These are phyloP conservation scores for Tupiocoris notatus DNA, from an alignment of 2,888 invertebrate species.

Conservation along the genomic window DNA sequence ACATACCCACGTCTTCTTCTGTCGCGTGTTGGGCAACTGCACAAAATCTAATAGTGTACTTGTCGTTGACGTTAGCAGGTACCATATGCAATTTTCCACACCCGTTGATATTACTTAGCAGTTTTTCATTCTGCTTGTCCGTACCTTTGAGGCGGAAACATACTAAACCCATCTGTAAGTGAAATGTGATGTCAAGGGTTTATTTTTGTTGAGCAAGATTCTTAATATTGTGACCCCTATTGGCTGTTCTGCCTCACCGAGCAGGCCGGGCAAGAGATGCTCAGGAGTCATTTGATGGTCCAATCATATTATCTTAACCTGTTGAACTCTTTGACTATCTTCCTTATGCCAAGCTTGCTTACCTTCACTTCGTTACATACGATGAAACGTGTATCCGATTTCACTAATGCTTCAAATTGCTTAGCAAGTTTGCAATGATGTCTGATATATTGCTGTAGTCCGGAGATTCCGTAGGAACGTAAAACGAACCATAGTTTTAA, in stretches of 20 bases:
- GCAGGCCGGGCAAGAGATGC: too few relatives aligned
- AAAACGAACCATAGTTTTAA: slow-evolving; percentile 98
- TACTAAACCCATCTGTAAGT: slow-evolving; percentile 77
- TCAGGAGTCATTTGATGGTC: neutral
- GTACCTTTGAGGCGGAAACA: slow-evolving; percentile 83
- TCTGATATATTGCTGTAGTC: slow-evolving; percentile 88
- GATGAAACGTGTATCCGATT: slow-evolving; percentile 81
- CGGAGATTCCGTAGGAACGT: slow-evolving; percentile 88
- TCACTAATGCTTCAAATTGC: slow-evolving; percentile 77
- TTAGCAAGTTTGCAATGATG: slow-evolving; percentile 89
- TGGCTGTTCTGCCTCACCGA: too few relatives aligned
- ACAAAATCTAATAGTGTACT: slow-evolving; percentile 91
- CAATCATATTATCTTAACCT: too few relatives aligned
- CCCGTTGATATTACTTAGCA: slow-evolving; percentile 88
- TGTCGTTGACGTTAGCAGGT: slow-evolving; percentile 84
- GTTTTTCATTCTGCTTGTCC: slow-evolving; percentile 82
- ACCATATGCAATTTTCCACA: slow-evolving; percentile 97
- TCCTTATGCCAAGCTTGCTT: too few relatives aligned
- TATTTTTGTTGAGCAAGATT: too few relatives aligned
- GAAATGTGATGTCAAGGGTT: too few relatives aligned
- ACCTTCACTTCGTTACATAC: slow-evolving; percentile 90
- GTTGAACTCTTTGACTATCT: too few relatives aligned
- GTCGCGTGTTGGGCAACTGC: slow-evolving; percentile 87
- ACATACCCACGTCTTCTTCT: slow-evolving; percentile 74
- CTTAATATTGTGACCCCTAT: too few relatives aligned